Evolutionary conservation across 1,140 invertebrate genomes (phyloP), one percentile per base, ranked within the genome.

Genomic region (Magallana gigas): DNA sequence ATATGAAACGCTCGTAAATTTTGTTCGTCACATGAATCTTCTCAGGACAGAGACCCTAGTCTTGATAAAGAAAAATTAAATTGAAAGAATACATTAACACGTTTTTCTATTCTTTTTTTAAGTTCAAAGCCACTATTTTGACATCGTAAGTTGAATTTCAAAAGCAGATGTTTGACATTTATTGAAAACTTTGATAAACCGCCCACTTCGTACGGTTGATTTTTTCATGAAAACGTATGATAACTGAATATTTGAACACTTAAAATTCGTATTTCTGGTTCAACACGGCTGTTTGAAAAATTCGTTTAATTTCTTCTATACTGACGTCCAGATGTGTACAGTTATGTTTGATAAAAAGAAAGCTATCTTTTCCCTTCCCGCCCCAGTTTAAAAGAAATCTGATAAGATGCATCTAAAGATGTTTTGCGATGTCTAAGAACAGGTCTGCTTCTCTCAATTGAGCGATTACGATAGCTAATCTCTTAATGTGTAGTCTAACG

Each of bases 101-200:
- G 60, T 6, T 62, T 62, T 16, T 16, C 8, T 62, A 48, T 62
- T n/a, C 14, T 62, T n/a, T 62, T 23, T 62, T 16, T 12, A n/a
- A 62, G 60, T 62, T 62, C 60, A 11, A 62, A 62, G 60, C n/a
- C 60, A 62, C 60, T 62, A 62, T 14, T 62, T 62, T 62, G 60
- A 62, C 60, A 62, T 62, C n/a, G 60, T 62, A 62, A 62, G 60
- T 60, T 62, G n/a, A 62, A 62, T 62, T n/a, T 62, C 60, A 62
- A 62, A 62, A 6, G n/a, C 60, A 62, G 14, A 62, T 12, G 14
- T 62, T 62, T 62, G 60, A 62, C 60, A 62, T 62, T 62, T 62
- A 62, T 62, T 62, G 60, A 9, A 62, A 16, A n/a, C n/a, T 16
- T n/a, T 62, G 60, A 62, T 62, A 62, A 62, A 62, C 60, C 60